phyloP scores from a whole-genome alignment of 2,797 vertebrate species.

The Lophotriccus pileatus region DNA sequence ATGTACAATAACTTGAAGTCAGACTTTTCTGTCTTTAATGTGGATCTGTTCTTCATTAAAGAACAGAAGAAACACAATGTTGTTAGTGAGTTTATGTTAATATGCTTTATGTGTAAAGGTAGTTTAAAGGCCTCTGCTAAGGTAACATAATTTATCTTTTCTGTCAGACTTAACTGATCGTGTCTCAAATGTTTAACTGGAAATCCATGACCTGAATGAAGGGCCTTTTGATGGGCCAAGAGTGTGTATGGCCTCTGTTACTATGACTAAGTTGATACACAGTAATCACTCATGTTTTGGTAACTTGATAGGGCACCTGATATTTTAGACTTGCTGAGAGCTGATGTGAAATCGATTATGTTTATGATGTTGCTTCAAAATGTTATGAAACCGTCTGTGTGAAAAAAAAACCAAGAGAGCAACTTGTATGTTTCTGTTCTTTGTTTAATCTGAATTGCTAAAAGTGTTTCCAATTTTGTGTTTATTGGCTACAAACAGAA shows the following conservation, averaged over 20 bases:
- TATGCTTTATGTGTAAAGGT: background rate
- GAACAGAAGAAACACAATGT: background rate
- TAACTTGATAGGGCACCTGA: background rate
- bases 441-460: background rate
- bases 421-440: background rate
- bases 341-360: background rate
- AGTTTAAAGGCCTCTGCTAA: background rate
- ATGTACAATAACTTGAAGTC: background rate
- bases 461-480: background rate
- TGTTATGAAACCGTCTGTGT: background rate
- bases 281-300: background rate
- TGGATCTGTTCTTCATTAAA: background rate
- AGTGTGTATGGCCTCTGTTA: background rate
- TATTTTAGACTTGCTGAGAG: background rate
- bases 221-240: background rate
- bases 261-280: background rate
- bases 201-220: background rate
- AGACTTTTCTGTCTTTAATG: background rate
- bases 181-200: background rate
- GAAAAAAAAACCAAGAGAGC: background rate
- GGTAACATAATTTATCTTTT: background rate
- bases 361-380: background rate
- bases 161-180: background rate
- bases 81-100: background rate
- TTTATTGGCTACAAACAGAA: background rate